Evolutionary conservation across 2,888 invertebrate genomes (phyloP).

Genomic region (Mimumesa dahlbomi): DNA sequence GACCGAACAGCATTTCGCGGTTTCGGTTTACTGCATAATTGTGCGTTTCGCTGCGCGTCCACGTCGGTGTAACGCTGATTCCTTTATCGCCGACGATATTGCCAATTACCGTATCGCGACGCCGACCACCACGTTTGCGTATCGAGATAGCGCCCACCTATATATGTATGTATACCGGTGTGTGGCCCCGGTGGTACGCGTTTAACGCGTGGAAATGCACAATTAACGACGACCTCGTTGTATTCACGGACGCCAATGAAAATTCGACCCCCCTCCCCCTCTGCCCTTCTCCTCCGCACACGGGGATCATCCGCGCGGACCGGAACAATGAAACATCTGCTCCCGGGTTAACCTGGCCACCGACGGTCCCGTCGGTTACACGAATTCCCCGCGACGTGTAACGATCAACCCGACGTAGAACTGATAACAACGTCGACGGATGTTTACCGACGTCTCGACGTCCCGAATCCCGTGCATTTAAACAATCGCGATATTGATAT

Average conservation of each 20-base stretch:
- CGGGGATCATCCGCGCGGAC: background rate
- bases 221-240: constrained; percentile 47
- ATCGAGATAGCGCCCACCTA: constrained; percentile 40
- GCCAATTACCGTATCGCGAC: constrained; percentile 71
- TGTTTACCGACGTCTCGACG: too few relatives aligned
- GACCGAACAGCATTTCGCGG: constrained; percentile 69
- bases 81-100: constrained; percentile 74
- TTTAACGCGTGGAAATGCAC: constrained; percentile 61
- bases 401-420: too few relatives aligned
- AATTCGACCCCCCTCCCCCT: constrained; percentile 15
- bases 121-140: constrained; percentile 49
- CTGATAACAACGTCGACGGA: background rate
- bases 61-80: constrained; percentile 64
- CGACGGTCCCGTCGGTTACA: too few relatives aligned
- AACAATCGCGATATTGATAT: too few relatives aligned
- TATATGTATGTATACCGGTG: constrained; percentile 8
- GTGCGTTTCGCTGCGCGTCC: constrained; percentile 64
- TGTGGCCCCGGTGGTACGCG: constrained; percentile 11
- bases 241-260: constrained; percentile 15
- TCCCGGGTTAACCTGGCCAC: background rate
- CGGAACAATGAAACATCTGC: constrained; percentile 2
- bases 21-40: constrained; percentile 75
- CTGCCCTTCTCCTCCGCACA: too few relatives aligned
- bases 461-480: too few relatives aligned
- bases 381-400: too few relatives aligned